Evolutionary conservation across 2,113 vertebrate genomes (phyloP).

Genomic region (Aegithalos caudatus): DNA sequence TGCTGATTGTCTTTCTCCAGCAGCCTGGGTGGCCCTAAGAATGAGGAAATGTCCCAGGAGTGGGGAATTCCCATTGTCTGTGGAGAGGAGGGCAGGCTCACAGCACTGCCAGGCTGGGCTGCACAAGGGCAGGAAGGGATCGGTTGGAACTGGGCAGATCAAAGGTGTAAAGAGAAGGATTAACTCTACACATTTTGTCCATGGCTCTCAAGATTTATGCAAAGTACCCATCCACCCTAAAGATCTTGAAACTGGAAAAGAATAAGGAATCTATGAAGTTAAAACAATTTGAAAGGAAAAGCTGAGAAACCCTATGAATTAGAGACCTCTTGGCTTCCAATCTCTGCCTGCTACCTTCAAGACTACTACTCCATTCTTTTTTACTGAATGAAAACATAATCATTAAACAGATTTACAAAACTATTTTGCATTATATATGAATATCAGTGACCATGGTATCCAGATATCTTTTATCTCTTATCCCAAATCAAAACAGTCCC

Average conservation of each 20-base stretch:
- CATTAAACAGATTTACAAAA: not conserved
- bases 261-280: not conserved
- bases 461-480: not conserved
- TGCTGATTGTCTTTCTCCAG: not conserved
- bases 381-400: not conserved
- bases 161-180: not conserved
- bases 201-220: not conserved
- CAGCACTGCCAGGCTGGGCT: not conserved
- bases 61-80: not conserved
- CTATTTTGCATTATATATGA: not conserved
- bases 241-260: not conserved
- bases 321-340: not conserved
- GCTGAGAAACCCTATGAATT: not conserved
- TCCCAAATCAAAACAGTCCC: not conserved
- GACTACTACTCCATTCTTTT: not conserved
- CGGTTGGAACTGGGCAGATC: not conserved
- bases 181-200: not conserved
- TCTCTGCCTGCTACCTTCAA: not conserved
- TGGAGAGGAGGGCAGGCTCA: not conserved
- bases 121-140: not conserved
- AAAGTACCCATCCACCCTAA: not conserved
- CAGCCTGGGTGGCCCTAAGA: constrained; percentile 39
- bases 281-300: not conserved
- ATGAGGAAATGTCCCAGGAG: not conserved
- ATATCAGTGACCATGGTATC: not conserved